A percentile compares a stretch with the other conserved stretches of the same genome.
Evolutionary conservation across 2,797 vertebrate genomes (phyloP).

Genomic region (Triplophysa bombifrons): DNA sequence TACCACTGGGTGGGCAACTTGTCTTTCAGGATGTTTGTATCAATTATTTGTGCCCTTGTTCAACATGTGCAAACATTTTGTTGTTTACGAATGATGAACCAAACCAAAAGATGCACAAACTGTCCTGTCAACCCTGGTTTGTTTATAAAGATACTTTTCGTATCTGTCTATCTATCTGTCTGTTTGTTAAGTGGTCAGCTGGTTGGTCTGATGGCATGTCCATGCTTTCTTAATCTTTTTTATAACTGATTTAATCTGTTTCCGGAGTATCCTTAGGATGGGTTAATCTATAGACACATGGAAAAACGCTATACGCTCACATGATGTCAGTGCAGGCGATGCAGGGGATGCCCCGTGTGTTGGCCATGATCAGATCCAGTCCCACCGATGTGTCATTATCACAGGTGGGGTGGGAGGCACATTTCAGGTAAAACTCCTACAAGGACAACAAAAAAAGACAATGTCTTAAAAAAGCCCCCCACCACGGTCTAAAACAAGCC

Average conservation of each 20-base stretch:
- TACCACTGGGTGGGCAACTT: background rate
- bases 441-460: conserved; percentile 50
- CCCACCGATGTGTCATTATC: conserved; percentile 86
- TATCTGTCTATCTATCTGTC: background rate
- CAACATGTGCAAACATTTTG: background rate
- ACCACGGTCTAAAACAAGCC: background rate
- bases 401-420: conserved; percentile 86
- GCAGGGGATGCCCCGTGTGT: conserved; percentile 81
- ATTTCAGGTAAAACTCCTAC: conserved; percentile 95
- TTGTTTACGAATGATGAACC: background rate
- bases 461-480: background rate
- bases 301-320: conserved; percentile 70
- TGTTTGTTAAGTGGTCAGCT: background rate
- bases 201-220: background rate
- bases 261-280: background rate
- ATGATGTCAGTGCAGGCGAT: conserved; percentile 86
- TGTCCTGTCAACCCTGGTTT: conserved; percentile 1
- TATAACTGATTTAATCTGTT: background rate
- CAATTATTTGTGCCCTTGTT: conserved; percentile 33
- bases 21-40: conserved; percentile 20
- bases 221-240: background rate
- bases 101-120: background rate
- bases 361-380: conserved; percentile 85
- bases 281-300: conserved; percentile 1
- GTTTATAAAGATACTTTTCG: conserved; percentile 15